A percentile compares a stretch with the other conserved stretches of the same genome.
Conservation (phyloP, 2,888 invertebrate genomes). For the Alloplasta piceator region DNA sequence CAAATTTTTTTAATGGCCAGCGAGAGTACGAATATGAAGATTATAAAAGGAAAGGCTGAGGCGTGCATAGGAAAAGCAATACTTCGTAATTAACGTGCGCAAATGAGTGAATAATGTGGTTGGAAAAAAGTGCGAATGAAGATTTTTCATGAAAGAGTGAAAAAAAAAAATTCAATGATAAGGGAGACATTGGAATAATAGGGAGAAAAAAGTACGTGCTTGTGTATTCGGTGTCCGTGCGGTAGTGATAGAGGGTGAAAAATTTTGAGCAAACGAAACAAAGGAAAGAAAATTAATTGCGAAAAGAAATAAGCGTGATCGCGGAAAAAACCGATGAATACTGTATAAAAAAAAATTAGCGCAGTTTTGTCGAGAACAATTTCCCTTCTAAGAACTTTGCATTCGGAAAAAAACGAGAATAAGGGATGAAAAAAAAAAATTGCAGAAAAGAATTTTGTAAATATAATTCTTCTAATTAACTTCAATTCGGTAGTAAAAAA, state of each 20-base stretch:
- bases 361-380: conserved; percentile 62
- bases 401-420: conserved; percentile 7
- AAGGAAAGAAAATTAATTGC: conserved; percentile 17
- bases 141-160: conserved; percentile 51
- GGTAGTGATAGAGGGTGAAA: conserved; percentile 47
- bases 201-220: conserved; percentile 62
- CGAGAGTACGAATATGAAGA: conserved; percentile 19
- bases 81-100: conserved; percentile 87
- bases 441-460: conserved; percentile 31
- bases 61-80: conserved; percentile 89
- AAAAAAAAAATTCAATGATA: conserved; percentile 18
- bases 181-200: conserved; percentile 40
- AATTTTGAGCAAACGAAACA: conserved; percentile 55
- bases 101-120: conserved; percentile 69
- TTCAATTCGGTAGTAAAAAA: too few relatives aligned
- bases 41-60: conserved; percentile 40
- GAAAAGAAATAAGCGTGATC: conserved; percentile 23
- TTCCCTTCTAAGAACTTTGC: conserved; percentile 29
- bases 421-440: not conserved
- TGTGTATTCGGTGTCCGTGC: conserved; percentile 59
- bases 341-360: conserved; percentile 67
- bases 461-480: conserved; percentile 17
- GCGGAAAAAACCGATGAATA: conserved; percentile 50
- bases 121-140: conserved; percentile 45
- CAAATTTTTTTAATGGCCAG: not conserved